These are phyloP conservation scores for Bufo gargarizans DNA, from an alignment of 2,113 vertebrate genomes.

Conservation along the genomic window DNA sequence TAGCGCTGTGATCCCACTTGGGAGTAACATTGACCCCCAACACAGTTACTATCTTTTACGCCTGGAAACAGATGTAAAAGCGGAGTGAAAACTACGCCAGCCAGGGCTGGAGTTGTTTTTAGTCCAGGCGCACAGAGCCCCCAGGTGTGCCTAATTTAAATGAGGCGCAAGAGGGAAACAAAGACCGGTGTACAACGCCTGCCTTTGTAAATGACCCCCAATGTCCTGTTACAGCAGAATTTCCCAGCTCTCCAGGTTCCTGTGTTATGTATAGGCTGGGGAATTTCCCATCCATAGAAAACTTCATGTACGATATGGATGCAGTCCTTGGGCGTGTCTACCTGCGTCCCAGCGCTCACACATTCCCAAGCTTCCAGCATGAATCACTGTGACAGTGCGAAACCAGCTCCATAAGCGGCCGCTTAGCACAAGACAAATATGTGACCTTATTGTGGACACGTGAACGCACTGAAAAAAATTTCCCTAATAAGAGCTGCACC, in stretches of 20 bases:
- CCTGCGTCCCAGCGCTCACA: background rate
- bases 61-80: no score
- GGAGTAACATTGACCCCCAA: no score
- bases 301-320: background rate
- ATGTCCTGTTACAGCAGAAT: no score
- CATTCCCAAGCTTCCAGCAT: slow-evolving; percentile 8
- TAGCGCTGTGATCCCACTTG: no score
- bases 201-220: no score
- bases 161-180: no score
- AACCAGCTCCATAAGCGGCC: background rate
- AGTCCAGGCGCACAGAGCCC: no score
- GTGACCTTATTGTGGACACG: background rate
- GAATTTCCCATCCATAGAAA: slow-evolving; percentile 31
- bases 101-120: no score
- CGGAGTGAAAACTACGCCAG: no score
- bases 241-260: background rate
- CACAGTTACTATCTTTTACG: no score
- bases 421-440: background rate
- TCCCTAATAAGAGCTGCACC: background rate
- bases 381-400: slow-evolving; percentile 11
- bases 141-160: no score
- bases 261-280: background rate
- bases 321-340: slow-evolving; percentile 2
- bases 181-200: no score
- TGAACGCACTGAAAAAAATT: background rate